Percentiles rank a stretch among this genome's conserved stretches.
phyloP scores from a whole-genome alignment of 30 jellyfish, hydroid and myxozoan genomes.

The Sanderia malayensis region DNA sequence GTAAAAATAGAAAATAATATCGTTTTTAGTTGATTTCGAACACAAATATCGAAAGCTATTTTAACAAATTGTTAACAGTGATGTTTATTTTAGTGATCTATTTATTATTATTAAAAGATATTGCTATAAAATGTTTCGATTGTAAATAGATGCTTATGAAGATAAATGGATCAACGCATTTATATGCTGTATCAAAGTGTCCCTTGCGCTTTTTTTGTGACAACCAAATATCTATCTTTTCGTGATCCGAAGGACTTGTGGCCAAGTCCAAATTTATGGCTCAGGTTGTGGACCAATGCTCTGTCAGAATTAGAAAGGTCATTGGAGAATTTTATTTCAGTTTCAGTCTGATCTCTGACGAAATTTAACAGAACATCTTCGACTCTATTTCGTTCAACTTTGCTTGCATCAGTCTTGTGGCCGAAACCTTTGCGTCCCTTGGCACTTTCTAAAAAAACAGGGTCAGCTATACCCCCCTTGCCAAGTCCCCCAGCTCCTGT shows the following conservation, averaged over 20 bases:
- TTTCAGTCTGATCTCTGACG: conserved; percentile 43
- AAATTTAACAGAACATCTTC: conserved; percentile 56
- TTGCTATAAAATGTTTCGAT: no score
- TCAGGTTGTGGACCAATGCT: conserved; percentile 72
- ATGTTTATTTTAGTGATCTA: no score
- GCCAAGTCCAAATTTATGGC: conserved; percentile 63
- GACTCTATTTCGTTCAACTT: conserved; percentile 45
- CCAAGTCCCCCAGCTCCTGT: conserved; percentile 90
- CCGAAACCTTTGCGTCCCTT: conserved; percentile 89
- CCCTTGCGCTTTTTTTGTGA: conserved; percentile 41
- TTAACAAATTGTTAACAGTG: no score
- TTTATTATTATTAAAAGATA: no score
- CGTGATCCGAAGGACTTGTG: conserved; percentile 86
- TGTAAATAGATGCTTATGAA: no score
- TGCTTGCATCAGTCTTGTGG: conserved; percentile 17
- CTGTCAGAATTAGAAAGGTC: conserved; percentile 84
- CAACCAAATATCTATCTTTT: conserved; percentile 69
- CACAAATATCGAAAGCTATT: no score
- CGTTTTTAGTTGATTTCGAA: no score
- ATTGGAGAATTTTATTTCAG: conserved; percentile 65
- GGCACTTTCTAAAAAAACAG: conserved; percentile 70
- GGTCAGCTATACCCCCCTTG: conserved; percentile 77
- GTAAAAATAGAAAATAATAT: no score
- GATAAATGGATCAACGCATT: no score
- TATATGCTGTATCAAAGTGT: no score